These are phyloP conservation scores for Pectinophora gossypiella DNA, from an alignment of 1,140 invertebrate species.

Conservation along the genomic window DNA sequence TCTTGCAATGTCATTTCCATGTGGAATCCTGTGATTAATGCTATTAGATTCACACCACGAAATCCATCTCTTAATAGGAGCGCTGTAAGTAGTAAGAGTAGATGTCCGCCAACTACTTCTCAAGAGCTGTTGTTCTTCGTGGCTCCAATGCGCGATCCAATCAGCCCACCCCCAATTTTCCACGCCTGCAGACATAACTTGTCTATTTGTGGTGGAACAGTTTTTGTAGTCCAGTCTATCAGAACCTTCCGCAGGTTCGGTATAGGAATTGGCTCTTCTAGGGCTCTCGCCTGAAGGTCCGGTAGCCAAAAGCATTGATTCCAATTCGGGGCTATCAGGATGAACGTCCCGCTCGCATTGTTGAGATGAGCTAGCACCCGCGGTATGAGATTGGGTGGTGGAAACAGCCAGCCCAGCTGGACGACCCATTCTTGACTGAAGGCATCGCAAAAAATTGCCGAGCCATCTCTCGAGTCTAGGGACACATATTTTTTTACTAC, in stretches of 20 bases:
- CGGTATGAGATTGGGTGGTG: slow-evolving; percentile 31
- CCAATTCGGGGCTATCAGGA: slow-evolving; percentile 22
- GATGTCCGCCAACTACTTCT: neutral
- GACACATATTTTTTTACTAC: slow-evolving; percentile 31
- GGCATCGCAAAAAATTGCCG: slow-evolving; percentile 30
- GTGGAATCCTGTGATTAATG: too few relatives aligned
- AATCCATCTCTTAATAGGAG: too few relatives aligned
- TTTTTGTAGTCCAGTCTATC: neutral
- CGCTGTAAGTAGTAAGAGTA: too few relatives aligned
- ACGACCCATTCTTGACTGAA: slow-evolving; percentile 36
- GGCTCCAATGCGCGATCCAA: neutral
- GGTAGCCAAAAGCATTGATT: slow-evolving; percentile 24
- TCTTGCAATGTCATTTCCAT: neutral
- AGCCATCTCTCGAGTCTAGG: slow-evolving; percentile 25
- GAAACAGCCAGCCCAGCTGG: slow-evolving; percentile 37
- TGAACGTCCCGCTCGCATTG: neutral
- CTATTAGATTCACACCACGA: too few relatives aligned
- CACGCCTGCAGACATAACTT: neutral
- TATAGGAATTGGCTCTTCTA: slow-evolving; percentile 15
- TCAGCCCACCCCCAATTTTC: slow-evolving; percentile 4
- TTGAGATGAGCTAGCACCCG: neutral
- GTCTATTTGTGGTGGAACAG: neutral
- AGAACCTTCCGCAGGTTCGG: slow-evolving; percentile 3
- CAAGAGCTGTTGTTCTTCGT: neutral
- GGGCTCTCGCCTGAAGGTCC: slow-evolving; percentile 15